These are phyloP conservation scores for Phymorhynchus buccinoides DNA, from an alignment of 1,140 invertebrate genomes.

Conservation along the genomic window DNA sequence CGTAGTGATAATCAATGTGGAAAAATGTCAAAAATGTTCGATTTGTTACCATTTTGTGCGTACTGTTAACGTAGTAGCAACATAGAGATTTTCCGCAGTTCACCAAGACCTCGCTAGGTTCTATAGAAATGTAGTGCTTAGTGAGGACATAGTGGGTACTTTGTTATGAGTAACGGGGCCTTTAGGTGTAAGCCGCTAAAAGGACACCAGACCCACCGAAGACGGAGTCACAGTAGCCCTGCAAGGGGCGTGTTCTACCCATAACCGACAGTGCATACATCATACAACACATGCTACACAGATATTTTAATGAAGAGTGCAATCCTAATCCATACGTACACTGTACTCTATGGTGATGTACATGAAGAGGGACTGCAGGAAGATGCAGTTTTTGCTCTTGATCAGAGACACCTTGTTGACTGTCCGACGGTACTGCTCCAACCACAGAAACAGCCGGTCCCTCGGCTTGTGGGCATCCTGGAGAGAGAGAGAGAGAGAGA, in stretches of 20 bases:
- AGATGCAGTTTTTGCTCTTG: not conserved
- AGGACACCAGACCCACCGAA: not conserved
- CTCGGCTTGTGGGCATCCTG: not conserved
- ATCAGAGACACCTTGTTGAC: not conserved
- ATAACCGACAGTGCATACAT: not conserved
- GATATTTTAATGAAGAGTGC: no score
- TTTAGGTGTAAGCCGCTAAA: not conserved
- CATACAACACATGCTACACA: no score
- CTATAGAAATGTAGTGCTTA: no score
- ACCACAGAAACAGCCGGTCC: not conserved
- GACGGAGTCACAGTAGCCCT: no score
- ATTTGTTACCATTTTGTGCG: no score
- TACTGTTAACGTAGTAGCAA: no score
- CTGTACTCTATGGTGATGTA: not conserved
- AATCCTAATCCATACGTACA: not conserved
- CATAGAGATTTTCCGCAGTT: no score
- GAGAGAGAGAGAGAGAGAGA: not conserved
- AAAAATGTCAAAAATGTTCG: no score
- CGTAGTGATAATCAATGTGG: no score
- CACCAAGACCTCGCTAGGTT: no score
- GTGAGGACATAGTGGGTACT: no score
- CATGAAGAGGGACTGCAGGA: not conserved
- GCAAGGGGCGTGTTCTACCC: not conserved
- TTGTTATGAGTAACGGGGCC: no score
- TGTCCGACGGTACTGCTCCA: not conserved